Conservation (phyloP, 2,888 invertebrate genomes). For the Drosophila cognata region DNA sequence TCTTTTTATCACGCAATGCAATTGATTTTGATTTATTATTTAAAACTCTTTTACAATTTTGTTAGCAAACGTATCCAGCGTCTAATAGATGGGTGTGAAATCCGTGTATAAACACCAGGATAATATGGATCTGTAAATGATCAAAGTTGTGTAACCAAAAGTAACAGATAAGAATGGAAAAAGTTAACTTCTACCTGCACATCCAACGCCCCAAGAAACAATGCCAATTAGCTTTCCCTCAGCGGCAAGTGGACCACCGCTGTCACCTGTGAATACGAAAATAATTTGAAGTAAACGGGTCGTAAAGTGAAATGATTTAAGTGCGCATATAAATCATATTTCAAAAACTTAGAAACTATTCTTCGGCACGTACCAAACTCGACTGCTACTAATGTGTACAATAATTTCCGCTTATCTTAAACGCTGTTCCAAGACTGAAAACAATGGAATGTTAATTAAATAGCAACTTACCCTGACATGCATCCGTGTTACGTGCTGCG, state of each 20-base stretch:
- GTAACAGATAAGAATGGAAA: background rate
- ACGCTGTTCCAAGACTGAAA: background rate
- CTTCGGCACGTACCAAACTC: background rate
- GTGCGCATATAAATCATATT: background rate
- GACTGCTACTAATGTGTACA: background rate
- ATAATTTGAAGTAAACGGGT: background rate
- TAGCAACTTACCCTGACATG: constrained; percentile 78
- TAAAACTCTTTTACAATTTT: constrained; percentile 61
- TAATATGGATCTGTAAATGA: constrained; percentile 74
- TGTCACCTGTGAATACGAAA: constrained; percentile 63
- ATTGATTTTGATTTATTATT: constrained; percentile 10
- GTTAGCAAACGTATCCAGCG: constrained; percentile 79
- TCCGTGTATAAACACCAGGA: constrained; percentile 82
- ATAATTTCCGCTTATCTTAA: background rate
- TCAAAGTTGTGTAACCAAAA: background rate
- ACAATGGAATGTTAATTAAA: background rate
- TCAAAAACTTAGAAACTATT: background rate
- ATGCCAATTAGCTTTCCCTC: constrained; percentile 79
- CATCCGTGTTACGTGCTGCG: constrained; percentile 79
- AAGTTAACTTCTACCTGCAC: constrained; percentile 59
- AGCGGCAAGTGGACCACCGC: constrained; percentile 80
- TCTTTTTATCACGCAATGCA: constrained; percentile 14
- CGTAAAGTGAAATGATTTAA: background rate
- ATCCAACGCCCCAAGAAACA: constrained; percentile 83
- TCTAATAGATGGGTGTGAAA: constrained; percentile 79